A percentile compares a stretch with the other conserved stretches of the same genome.
Conservation (phyloP, 2,113 vertebrate genomes). For the Penelope pileata region DNA sequence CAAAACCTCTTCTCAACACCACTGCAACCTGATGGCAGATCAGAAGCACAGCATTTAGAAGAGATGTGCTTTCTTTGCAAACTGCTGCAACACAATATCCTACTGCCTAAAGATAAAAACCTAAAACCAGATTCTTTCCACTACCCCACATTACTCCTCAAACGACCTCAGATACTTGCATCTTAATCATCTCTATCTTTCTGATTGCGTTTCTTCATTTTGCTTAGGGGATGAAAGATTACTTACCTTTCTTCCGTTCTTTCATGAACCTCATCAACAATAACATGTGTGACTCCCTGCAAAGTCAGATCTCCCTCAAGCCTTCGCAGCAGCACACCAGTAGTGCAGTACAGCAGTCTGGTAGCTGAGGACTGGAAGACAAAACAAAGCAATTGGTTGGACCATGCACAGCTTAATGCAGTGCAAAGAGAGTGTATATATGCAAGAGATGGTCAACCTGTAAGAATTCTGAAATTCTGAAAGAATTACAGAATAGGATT, state of each 20-base stretch:
- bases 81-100: background rate
- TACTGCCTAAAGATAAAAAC: background rate
- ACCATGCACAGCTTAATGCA: background rate
- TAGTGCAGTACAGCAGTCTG: conserved; percentile 94
- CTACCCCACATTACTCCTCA: background rate
- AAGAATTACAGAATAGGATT: too few relatives aligned
- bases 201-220: background rate
- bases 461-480: too few relatives aligned
- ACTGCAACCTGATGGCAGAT: background rate
- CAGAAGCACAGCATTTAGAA: background rate
- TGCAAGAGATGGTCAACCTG: too few relatives aligned
- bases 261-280: conserved; percentile 98
- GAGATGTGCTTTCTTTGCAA: background rate
- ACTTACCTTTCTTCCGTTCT: conserved; percentile 95
- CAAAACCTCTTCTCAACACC: background rate
- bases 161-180: background rate
- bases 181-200: background rate
- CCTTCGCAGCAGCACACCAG: conserved; percentile 90
- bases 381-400: conserved; percentile 10
- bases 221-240: background rate
- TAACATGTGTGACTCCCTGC: conserved; percentile 87
- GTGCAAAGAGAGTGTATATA: background rate
- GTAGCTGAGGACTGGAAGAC: conserved; percentile 85
- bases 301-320: conserved; percentile 89
- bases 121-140: background rate